phyloP scores from a whole-genome alignment of 1,140 invertebrate species.

The Plodia interpunctella region DNA sequence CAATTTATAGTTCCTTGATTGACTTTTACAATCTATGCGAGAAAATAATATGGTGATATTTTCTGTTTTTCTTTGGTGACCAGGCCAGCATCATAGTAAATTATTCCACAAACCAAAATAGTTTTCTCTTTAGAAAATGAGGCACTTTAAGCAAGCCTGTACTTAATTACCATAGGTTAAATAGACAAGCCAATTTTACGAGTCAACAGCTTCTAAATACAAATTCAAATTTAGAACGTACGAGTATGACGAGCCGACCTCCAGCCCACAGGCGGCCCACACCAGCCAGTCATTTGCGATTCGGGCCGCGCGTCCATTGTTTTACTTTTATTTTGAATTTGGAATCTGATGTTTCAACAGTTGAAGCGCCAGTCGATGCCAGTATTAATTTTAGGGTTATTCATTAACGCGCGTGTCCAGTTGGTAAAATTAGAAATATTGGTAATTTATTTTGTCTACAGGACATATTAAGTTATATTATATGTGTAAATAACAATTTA shows the following conservation, averaged over 20 bases:
- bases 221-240: conserved; percentile 54
- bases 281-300: conserved; percentile 56
- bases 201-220: conserved; percentile 27
- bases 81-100: too few species aligned
- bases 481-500: too few species aligned
- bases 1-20: too few species aligned
- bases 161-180: conserved; percentile 10
- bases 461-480: too few species aligned
- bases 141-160: not conserved
- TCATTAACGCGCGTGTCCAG: too few species aligned
- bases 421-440: not conserved
- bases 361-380: conserved; percentile 10
- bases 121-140: not conserved
- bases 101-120: not conserved
- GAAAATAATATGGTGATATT: too few species aligned
- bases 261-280: conserved; percentile 68
- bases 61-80: too few species aligned
- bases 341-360: conserved; percentile 58
- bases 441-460: not conserved
- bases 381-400: not conserved
- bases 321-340: conserved; percentile 65
- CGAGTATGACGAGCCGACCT: conserved; percentile 44
- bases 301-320: conserved; percentile 64
- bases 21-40: too few species aligned
- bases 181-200: conserved; percentile 8